These are phyloP conservation scores for Drosophila maculinotata DNA, from an alignment of 2,888 invertebrate genomes.

Conservation along the genomic window DNA sequence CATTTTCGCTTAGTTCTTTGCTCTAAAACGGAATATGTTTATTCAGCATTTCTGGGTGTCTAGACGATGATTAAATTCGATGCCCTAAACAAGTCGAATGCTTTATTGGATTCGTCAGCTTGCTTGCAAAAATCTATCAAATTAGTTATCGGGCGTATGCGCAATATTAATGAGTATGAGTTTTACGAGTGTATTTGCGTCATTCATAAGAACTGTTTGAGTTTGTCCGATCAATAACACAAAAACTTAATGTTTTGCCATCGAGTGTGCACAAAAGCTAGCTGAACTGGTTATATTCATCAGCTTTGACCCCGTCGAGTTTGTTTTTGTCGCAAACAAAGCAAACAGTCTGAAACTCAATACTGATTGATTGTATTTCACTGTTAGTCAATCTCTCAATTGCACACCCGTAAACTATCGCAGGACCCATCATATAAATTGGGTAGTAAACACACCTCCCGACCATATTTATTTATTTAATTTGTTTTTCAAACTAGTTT, in stretches of 20 bases:
- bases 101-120: too few relatives aligned
- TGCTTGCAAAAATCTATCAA: constrained; percentile 6
- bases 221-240: not conserved
- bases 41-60: too few relatives aligned
- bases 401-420: constrained; percentile 19
- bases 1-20: too few relatives aligned
- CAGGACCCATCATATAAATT: too few relatives aligned
- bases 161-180: constrained; percentile 36
- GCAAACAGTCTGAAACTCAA: constrained; percentile 20
- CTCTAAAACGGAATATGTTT: too few relatives aligned
- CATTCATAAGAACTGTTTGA: constrained; percentile 8
- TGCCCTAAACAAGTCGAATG: too few relatives aligned
- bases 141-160: constrained; percentile 17
- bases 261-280: too few relatives aligned
- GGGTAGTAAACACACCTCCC: too few relatives aligned
- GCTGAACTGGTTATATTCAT: not conserved
- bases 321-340: constrained; percentile 11
- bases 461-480: too few relatives aligned
- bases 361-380: constrained; percentile 60
- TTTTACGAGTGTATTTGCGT: constrained; percentile 11
- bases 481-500: too few relatives aligned
- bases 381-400: constrained; percentile 45
- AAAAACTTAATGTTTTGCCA: not conserved
- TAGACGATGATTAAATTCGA: constrained; percentile 28
- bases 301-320: not conserved